Base-by-base conservation (phyloP, 1,140 invertebrate species). In the Plutomurus gul region DNA sequence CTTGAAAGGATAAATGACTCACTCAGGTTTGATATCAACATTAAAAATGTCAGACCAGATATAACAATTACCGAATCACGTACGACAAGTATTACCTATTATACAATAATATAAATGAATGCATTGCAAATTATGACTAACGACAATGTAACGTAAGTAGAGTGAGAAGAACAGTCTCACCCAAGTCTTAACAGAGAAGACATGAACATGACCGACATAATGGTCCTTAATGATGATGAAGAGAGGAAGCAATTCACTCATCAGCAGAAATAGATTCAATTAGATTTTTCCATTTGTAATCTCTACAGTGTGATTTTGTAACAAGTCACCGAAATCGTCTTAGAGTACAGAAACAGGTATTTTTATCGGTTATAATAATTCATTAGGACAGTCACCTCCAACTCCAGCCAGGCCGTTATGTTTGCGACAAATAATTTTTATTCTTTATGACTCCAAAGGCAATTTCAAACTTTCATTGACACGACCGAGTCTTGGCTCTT, bases 191-290 rank as follows among this genome's bases (percentile, higher is more conserved):
- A 51, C n/a, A n/a, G n/a, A 51, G 47, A 51, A 51, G 47, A 22
- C 18, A 22, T 51, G 47, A 51, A 51, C 47, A 51, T 51, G 47
- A 51, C 47, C 25, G 47, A n/a, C n/a, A n/a, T n/a, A n/a, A n/a
- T n/a, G 18, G 47, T 51, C 47, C 47, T 8, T 51, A 51, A 51
- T 22, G 47, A 51, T 51, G 47, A 51, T 51, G 47, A 51, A 51
- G 47, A n/a, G n/a, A 51, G 47, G 47, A 51, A 51, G 47, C 47
- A 22, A 25, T n/a, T n/a, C 47, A 51, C 47, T 51, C 20, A 51
- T 51, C 47, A 22, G 47, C 47, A 51, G 47, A 51, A 51, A 51
- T 51, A 51, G 47, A 51, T 51, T 51, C 47, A 51, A 51, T 51
- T 51, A 18, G 25, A 51, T 51, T 51, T 22, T 51, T 22, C 47